These are phyloP conservation scores for Periophthalmus modestus DNA, from an alignment of 2,113 vertebrate genomes.

Conservation along the genomic window DNA sequence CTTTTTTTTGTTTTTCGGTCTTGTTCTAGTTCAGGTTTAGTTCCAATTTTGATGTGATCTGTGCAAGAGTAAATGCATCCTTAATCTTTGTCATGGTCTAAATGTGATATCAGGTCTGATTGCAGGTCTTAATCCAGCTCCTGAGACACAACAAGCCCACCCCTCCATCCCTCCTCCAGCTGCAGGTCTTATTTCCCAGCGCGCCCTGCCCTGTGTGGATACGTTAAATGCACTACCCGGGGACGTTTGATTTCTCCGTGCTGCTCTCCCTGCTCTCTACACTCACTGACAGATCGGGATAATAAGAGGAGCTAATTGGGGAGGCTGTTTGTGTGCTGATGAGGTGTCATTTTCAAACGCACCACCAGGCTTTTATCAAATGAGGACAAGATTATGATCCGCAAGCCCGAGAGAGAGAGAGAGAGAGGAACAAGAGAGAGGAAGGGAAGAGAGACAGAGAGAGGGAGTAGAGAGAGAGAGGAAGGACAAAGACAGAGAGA, in stretches of 20 bases:
- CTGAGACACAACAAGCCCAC: constrained; percentile 48
- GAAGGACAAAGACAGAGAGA: too few species aligned
- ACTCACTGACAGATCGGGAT: constrained; percentile 67
- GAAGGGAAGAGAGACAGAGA: too few species aligned
- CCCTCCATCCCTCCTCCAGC: constrained; percentile 50
- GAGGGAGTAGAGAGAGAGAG: too few species aligned
- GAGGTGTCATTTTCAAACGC: constrained; percentile 43
- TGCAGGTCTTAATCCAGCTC: constrained; percentile 6
- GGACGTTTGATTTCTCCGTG: constrained; percentile 73
- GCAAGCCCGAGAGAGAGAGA: background rate
- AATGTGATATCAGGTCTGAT: too few species aligned
- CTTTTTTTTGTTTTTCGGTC: too few species aligned
- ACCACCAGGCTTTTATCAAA: constrained; percentile 18
- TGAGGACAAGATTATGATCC: background rate
- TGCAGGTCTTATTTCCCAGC: constrained; percentile 70
- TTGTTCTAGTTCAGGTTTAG: too few species aligned
- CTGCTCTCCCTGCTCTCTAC: constrained; percentile 60
- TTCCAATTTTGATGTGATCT: too few species aligned
- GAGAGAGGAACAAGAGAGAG: too few species aligned
- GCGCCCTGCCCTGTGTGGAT: constrained; percentile 60
- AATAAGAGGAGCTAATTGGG: constrained; percentile 74
- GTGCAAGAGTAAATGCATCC: too few species aligned
- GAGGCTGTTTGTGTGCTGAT: constrained; percentile 66
- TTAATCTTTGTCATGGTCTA: too few species aligned
- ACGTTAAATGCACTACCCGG: constrained; percentile 66